Percentiles rank a stretch among this genome's conserved stretches.
Evolutionary conservation across 30 jellyfish, hydroid and myxozoan species (phyloP).

Genomic region (Cassiopea xamachana): DNA sequence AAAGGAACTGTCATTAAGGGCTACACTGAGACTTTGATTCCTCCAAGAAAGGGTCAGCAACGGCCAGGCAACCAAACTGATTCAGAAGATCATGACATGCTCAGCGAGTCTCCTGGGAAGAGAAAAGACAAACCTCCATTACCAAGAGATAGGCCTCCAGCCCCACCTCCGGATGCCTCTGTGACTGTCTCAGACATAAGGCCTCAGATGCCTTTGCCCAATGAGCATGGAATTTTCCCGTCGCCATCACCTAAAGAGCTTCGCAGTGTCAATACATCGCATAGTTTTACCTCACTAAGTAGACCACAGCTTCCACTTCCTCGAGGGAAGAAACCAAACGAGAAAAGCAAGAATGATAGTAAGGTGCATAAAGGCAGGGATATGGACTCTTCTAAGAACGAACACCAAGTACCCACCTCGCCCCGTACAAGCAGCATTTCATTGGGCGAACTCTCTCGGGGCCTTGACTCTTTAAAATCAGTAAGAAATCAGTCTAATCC

Average conservation of each 20-base stretch:
- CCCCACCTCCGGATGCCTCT: constrained; percentile 68
- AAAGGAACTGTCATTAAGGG: constrained; percentile 39
- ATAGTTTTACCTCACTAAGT: constrained; percentile 21
- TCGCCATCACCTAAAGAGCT: background rate
- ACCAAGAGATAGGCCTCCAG: constrained; percentile 80
- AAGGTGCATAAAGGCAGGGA: background rate
- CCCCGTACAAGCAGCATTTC: constrained; percentile 50
- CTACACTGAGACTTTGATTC: constrained; percentile 48
- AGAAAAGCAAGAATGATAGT: constrained; percentile 2
- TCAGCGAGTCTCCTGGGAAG: constrained; percentile 15
- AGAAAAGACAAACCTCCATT: constrained; percentile 38
- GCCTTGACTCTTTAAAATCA: constrained; percentile 47
- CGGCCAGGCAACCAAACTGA: background rate
- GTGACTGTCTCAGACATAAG: constrained; percentile 17
- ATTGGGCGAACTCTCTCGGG: constrained; percentile 39
- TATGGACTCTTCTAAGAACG: constrained; percentile 17
- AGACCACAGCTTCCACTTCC: constrained; percentile 61
- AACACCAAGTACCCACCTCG: background rate
- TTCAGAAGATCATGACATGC: constrained; percentile 2
- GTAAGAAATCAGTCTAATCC: constrained; percentile 31
- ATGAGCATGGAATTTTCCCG: background rate
- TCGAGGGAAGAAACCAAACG: background rate
- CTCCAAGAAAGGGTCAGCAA: constrained; percentile 7
- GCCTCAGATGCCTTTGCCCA: constrained; percentile 61
- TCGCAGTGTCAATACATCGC: constrained; percentile 14